A percentile compares a stretch with the other conserved stretches of the same genome.
phyloP scores from a whole-genome alignment of 2,888 invertebrate species.

The Latheticus oryzae region DNA sequence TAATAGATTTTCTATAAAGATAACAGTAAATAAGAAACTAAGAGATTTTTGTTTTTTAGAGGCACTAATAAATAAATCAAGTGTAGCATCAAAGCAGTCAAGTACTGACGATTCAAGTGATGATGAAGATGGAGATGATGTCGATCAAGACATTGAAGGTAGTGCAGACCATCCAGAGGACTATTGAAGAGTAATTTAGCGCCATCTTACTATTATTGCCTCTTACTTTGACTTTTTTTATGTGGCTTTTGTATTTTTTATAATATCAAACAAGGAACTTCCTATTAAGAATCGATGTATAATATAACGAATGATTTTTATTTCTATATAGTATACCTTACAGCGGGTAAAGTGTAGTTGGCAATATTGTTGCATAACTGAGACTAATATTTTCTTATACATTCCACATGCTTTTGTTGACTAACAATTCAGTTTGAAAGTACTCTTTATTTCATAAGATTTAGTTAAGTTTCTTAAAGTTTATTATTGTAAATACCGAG shows the following conservation, averaged over 20 bases:
- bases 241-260: slow-evolving; percentile 51
- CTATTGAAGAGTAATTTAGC: slow-evolving; percentile 68
- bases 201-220: slow-evolving; percentile 45
- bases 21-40: too few species aligned
- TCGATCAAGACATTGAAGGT: slow-evolving; percentile 78
- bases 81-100: slow-evolving; percentile 47
- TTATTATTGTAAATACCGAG: slow-evolving; percentile 54
- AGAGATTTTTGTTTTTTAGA: slow-evolving; percentile 41
- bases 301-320: slow-evolving; percentile 36
- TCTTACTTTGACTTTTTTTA: slow-evolving; percentile 49
- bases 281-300: slow-evolving; percentile 44
- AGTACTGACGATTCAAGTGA: slow-evolving; percentile 71
- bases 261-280: slow-evolving; percentile 46
- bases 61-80: slow-evolving; percentile 47
- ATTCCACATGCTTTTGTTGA: slow-evolving; percentile 52
- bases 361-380: slow-evolving; percentile 58
- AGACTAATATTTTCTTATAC: slow-evolving; percentile 47
- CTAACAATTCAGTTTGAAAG: slow-evolving; percentile 34
- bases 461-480: slow-evolving; percentile 54
- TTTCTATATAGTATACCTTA: slow-evolving; percentile 43
- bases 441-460: slow-evolving; percentile 32
- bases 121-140: slow-evolving; percentile 78
- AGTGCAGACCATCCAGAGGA: slow-evolving; percentile 82
- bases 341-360: slow-evolving; percentile 59
- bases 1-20: too few species aligned